Percentiles rank a stretch among this genome's conserved stretches.
Evolutionary conservation across 2,888 invertebrate genomes (phyloP).

Genomic region (Synergus itoensis): DNA sequence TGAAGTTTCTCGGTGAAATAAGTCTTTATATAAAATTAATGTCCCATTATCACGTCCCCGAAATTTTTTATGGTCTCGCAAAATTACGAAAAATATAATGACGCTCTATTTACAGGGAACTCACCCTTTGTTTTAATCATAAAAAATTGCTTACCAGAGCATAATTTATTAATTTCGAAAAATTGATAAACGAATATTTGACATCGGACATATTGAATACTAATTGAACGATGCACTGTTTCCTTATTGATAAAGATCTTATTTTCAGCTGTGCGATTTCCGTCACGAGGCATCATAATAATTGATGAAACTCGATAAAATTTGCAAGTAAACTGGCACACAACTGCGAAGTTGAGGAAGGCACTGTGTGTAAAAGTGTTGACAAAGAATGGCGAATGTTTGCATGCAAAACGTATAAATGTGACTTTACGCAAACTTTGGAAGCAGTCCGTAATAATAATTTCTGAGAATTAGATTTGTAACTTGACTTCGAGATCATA

Average conservation of each 20-base stretch:
- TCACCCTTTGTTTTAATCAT: not conserved
- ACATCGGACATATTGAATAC: not conserved
- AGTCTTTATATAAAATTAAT: not conserved
- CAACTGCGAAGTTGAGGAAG: slow-evolving; percentile 1
- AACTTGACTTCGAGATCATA: not conserved
- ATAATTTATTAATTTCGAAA: too few species aligned
- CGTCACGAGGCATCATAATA: not conserved
- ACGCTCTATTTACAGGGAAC: not conserved
- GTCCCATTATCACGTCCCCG: not conserved
- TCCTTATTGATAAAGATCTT: not conserved
- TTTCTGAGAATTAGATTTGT: not conserved
- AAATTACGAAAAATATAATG: not conserved
- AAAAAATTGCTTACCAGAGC: not conserved
- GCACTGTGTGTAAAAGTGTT: slow-evolving; percentile 2
- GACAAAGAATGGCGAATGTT: slow-evolving; percentile 10
- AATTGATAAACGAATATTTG: not conserved
- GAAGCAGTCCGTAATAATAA: slow-evolving; percentile 3
- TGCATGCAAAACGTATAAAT: not conserved
- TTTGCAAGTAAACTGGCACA: not conserved
- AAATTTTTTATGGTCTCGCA: not conserved
- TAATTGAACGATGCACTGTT: not conserved
- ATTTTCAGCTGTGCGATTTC: slow-evolving; percentile 3
- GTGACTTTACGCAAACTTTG: slow-evolving; percentile 15
- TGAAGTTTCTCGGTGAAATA: not conserved
- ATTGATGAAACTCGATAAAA: slow-evolving; percentile 23